Percentiles rank a stretch among this genome's conserved stretches.
Evolutionary conservation across 2,113 vertebrate genomes (phyloP).

Genomic region (Gavia stellata): DNA sequence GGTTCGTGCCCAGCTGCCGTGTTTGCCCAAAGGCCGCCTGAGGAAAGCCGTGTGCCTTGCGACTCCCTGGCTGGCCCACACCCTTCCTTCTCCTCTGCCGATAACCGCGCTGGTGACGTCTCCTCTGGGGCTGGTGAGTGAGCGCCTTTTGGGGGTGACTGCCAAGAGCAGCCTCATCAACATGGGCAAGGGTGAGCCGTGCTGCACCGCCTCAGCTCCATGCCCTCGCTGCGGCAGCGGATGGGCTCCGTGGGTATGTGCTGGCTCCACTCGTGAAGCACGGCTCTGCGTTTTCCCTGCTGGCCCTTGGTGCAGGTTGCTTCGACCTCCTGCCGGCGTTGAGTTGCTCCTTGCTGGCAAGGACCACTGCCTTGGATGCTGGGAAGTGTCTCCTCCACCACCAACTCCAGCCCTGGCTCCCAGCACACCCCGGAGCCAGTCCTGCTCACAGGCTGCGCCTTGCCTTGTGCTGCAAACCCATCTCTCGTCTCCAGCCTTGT

Average conservation of each 20-base stretch:
- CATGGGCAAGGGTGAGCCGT: accelerated
- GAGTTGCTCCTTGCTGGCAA: neutral
- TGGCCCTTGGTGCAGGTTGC: neutral
- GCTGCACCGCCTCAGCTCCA: accelerated
- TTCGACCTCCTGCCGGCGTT: neutral
- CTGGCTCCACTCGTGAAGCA: accelerated
- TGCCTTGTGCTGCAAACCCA: neutral
- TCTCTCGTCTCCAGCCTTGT: neutral
- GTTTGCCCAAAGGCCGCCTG: conserved; percentile 24
- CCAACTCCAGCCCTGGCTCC: neutral
- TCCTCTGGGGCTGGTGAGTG: neutral
- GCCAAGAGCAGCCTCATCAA: neutral
- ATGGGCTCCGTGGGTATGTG: neutral
- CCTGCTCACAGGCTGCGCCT: neutral
- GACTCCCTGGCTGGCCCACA: neutral
- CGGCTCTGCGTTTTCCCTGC: accelerated
- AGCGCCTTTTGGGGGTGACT: neutral
- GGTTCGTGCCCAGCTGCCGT: neutral
- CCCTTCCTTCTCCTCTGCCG: neutral
- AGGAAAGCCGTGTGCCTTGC: neutral
- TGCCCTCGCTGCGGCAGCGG: accelerated
- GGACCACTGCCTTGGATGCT: neutral
- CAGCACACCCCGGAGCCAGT: accelerated
- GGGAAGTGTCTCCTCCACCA: neutral
- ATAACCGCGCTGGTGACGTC: accelerated